Conservation (phyloP, 2,888 invertebrate genomes). For the Lasioglossum leucozonium region DNA sequence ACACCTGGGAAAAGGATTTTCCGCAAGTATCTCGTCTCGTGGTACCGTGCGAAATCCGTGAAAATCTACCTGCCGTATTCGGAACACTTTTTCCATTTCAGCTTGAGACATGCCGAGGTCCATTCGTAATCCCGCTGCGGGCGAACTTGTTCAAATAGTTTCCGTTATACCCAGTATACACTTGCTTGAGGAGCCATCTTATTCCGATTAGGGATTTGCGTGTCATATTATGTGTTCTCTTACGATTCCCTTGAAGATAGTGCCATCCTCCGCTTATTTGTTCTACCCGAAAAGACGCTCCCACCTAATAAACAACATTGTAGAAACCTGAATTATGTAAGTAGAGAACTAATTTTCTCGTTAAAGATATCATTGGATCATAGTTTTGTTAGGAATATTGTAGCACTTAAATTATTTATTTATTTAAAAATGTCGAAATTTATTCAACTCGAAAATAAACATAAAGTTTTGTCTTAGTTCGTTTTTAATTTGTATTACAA, state of each 20-base stretch:
- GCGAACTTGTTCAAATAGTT: background rate
- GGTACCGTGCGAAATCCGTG: background rate
- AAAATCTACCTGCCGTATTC: conserved; percentile 2
- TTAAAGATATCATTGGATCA: background rate
- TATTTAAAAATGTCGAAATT: background rate
- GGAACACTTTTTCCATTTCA: conserved; percentile 3
- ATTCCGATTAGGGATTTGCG: background rate
- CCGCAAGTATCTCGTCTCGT: background rate
- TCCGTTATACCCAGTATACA: background rate
- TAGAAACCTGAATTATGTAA: background rate
- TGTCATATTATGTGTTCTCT: background rate
- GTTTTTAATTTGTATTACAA: background rate
- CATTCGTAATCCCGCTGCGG: background rate
- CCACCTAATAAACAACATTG: background rate
- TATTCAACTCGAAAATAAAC: background rate
- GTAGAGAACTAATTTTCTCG: background rate
- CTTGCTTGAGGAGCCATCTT: background rate
- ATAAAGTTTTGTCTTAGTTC: background rate
- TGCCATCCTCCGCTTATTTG: background rate
- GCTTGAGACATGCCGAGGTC: background rate
- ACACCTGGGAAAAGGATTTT: background rate
- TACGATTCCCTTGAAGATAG: background rate
- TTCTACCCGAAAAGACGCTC: background rate
- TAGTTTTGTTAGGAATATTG: no score
- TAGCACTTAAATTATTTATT: no score